Percentiles rank a stretch among this genome's conserved stretches.
These are phyloP conservation scores for Nyctereutes procyonoides DNA, from an alignment of 2,113 vertebrate genomes.

Conservation along the genomic window DNA sequence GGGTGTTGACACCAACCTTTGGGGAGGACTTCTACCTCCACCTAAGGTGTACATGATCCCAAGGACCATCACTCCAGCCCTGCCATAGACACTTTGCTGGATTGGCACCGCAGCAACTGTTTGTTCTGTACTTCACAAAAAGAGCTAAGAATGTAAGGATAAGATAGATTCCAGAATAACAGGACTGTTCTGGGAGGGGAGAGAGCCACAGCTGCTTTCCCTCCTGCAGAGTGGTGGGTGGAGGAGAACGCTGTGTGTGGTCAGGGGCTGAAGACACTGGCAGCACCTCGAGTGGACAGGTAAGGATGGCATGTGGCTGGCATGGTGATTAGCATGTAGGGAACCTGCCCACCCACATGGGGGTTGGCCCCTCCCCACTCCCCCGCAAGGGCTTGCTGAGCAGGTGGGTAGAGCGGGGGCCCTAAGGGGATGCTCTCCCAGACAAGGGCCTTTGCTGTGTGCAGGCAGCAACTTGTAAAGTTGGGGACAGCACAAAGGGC, in stretches of 20 bases:
- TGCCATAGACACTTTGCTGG: not conserved
- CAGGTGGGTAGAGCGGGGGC: not conserved
- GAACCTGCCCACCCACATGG: not conserved
- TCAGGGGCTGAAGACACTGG: not conserved
- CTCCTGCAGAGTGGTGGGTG: not conserved
- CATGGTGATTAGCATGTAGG: not conserved
- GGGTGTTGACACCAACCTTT: accelerated
- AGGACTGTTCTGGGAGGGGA: not conserved
- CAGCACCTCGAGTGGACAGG: too few species aligned
- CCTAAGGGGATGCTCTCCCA: not conserved
- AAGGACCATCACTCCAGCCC: accelerated
- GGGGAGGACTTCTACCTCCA: not conserved
- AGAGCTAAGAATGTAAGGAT: not conserved
- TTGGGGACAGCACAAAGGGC: not conserved
- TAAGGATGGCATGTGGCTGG: not conserved
- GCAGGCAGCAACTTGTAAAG: not conserved
- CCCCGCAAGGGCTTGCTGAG: not conserved
- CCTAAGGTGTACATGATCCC: accelerated
- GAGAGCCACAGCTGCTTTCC: too few species aligned
- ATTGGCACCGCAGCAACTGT: not conserved
- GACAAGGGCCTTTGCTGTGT: too few species aligned
- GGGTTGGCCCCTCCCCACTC: not conserved
- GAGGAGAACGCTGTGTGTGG: accelerated
- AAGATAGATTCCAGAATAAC: not conserved
- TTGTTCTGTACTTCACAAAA: not conserved